Base-by-base conservation (phyloP, 1,140 invertebrate genomes). In the Cecropterus lyciades region DNA sequence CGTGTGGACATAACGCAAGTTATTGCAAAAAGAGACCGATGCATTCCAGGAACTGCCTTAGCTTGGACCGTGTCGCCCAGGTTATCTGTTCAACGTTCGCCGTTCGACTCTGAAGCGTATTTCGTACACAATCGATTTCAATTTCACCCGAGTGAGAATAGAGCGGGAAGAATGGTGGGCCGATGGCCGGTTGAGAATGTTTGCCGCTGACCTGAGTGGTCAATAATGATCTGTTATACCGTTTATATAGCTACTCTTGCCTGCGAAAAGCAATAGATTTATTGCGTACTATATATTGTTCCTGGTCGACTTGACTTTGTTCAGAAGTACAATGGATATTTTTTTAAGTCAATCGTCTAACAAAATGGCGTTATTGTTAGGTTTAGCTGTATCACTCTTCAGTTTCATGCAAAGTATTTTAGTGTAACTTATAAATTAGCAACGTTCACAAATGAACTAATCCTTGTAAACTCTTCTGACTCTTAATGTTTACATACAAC, bases 161-260 rank as follows among this genome's bases (percentile, higher is more conserved):
- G 43, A 56, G 48, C n/a, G 53, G 71, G 70, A 72, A 67, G 73
- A 84, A 76, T 75, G 75, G 78, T 86, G 81, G 82, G 82, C 80
- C 85, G 87, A 84, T 87, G 87, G 77, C 85, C 85, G 82, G 83
- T 81, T 70, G 77, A 88, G 87, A 91, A 89, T 91, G 88, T 91
- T 86, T 85, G 80, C 83, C 78, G 84, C 84, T 85, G 85, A 88
- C 83, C 85, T 80, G 82, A 88, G 85, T 88, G 87, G 85, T 85
- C 84, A 88, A 82, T 89, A 88, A 87, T 89, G 85, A 89, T 88
- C 81, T 87, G 80, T 86, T 87, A 82, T 87, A 82, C 75, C 72
- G 75, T 80, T 76, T 81, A 83, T 80, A 82, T 77, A 79, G 68
- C 55, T 82, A 79, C 76, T 57, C 72, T 85, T 83, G 69, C 66